These are phyloP conservation scores for Ia io DNA, from an alignment of 2,113 vertebrate genomes.

Conservation along the genomic window DNA sequence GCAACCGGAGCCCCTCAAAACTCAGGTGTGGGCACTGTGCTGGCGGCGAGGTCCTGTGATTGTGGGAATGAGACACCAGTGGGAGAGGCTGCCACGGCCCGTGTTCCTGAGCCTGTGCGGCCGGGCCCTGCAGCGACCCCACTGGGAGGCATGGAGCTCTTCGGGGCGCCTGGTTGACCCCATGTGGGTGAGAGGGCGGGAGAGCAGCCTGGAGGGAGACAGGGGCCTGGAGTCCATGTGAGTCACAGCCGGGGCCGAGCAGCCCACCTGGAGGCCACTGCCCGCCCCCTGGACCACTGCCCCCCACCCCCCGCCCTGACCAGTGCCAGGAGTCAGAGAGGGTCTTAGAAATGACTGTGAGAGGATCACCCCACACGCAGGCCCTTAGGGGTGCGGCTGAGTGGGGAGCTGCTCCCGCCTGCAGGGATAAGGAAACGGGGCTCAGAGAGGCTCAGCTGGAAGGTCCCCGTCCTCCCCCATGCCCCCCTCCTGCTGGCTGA, in stretches of 20 bases:
- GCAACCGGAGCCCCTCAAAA: not conserved
- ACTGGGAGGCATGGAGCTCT: not conserved
- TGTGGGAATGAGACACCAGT: not conserved
- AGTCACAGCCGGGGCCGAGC: no score
- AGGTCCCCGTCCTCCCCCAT: not conserved
- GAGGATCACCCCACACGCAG: fast-evolving
- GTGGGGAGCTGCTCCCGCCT: not conserved
- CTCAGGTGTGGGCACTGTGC: fast-evolving
- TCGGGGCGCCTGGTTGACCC: not conserved
- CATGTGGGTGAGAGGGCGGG: not conserved
- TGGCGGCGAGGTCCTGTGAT: fast-evolving
- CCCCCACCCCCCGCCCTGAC: not conserved
- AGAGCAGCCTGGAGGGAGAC: not conserved
- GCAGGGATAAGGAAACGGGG: not conserved
- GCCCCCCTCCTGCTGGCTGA: not conserved
- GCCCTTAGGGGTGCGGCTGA: not conserved
- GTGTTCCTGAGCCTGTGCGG: fast-evolving
- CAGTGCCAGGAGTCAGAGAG: not conserved
- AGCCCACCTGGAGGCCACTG: not conserved
- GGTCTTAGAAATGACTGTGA: not conserved
- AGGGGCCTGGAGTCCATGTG: not conserved
- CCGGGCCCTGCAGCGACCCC: no score
- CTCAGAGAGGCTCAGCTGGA: not conserved
- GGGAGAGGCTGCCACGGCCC: fast-evolving
- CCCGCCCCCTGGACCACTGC: fast-evolving